Evolutionary conservation across 1,140 invertebrate genomes (phyloP).

Genomic region (Brachionus plicatilis): DNA sequence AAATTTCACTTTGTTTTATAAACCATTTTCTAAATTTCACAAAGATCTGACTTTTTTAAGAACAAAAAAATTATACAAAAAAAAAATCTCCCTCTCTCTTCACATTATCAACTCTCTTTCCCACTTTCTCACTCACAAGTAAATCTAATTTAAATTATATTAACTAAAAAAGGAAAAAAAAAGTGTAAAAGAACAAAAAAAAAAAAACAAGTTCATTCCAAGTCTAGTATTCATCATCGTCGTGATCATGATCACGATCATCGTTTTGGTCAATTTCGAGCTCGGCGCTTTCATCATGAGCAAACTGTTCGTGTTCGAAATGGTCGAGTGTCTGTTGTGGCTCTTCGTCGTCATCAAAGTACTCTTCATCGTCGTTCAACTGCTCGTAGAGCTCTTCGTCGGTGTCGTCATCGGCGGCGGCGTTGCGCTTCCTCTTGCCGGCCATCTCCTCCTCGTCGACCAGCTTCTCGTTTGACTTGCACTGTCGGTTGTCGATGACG

Average conservation of each 20-base stretch:
- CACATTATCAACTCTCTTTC: too few species aligned
- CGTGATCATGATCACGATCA: neutral
- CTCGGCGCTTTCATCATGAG: neutral
- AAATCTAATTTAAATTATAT: neutral
- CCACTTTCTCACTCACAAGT: neutral
- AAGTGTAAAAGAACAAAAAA: neutral
- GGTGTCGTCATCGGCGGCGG: neutral
- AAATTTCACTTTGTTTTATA: neutral
- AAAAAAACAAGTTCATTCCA: neutral
- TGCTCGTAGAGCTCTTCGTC: constrained; percentile 6
- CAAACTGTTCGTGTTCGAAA: neutral
- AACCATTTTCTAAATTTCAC: neutral
- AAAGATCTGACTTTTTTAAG: neutral
- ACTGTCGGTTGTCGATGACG: constrained; percentile 13
- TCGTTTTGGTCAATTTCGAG: constrained; percentile 4
- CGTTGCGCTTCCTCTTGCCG: neutral
- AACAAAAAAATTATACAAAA: neutral
- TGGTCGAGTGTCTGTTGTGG: neutral
- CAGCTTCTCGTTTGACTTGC: constrained; percentile 31
- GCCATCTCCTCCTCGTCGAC: neutral
- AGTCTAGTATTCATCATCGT: neutral
- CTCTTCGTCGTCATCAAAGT: neutral
- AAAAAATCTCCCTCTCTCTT: neutral
- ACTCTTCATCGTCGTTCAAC: neutral
- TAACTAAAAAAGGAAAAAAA: neutral